Conservation (phyloP, 2,797 vertebrate species). For the Danio kyathit region DNA sequence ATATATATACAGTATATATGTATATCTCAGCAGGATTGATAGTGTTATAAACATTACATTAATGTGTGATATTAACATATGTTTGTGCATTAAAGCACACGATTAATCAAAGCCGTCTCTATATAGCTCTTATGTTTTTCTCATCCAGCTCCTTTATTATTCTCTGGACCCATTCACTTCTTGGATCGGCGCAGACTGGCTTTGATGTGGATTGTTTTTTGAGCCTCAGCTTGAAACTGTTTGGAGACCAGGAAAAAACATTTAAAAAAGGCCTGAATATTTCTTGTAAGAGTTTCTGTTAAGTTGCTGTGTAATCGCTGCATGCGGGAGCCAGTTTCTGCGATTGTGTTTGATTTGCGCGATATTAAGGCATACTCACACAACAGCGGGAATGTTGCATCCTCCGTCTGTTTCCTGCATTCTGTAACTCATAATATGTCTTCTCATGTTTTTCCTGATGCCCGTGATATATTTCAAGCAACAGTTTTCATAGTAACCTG, state of each 20-base stretch:
- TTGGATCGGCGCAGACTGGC: conserved; percentile 72
- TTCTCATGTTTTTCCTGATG: not conserved
- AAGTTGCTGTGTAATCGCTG: not conserved
- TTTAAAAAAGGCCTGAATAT: not conserved
- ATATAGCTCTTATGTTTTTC: accelerated
- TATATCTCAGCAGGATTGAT: conserved; percentile 17
- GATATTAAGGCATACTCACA: conserved; percentile 71
- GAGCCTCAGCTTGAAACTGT: conserved; percentile 66
- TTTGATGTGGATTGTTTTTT: accelerated
- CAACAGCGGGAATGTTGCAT: conserved; percentile 79
- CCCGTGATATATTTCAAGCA: conserved; percentile 63
- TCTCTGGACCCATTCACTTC: not conserved
- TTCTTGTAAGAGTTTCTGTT: not conserved
- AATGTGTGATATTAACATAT: not conserved
- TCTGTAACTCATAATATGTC: conserved; percentile 61
- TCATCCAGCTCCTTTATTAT: accelerated
- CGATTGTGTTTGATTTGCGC: not conserved
- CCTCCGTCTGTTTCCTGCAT: conserved; percentile 78
- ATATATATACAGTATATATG: no score
- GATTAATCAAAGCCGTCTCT: not conserved
- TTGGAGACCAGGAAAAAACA: conserved; percentile 15
- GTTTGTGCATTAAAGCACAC: not conserved
- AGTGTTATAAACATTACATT: not conserved
- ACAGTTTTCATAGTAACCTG: conserved; percentile 78
- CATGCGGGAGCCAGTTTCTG: not conserved